Evolutionary conservation across 2,113 vertebrate genomes (phyloP).

Genomic region (Silurus meridionalis): DNA sequence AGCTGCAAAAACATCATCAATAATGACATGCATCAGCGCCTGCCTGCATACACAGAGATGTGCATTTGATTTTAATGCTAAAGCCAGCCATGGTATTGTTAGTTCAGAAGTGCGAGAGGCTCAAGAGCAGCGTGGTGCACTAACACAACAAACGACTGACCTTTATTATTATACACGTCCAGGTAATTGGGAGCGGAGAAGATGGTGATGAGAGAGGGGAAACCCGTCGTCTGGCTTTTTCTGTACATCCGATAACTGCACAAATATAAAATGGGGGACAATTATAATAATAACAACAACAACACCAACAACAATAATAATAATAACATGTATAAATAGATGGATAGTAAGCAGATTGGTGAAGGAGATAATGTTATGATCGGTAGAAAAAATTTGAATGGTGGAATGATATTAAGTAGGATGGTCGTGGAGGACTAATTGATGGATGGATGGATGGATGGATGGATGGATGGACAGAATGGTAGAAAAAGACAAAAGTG

Average conservation of each 20-base stretch:
- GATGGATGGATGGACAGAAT: too few species aligned
- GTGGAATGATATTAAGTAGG: not conserved
- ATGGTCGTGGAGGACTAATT: not conserved
- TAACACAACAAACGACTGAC: slow-evolving; percentile 53
- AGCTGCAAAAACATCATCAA: slow-evolving; percentile 58
- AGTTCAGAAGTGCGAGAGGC: not conserved
- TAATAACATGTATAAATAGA: not conserved
- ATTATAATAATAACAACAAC: not conserved
- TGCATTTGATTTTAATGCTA: not conserved
- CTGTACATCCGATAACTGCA: slow-evolving; percentile 81
- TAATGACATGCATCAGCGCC: not conserved
- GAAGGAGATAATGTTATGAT: not conserved
- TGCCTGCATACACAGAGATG: not conserved
- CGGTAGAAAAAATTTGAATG: not conserved
- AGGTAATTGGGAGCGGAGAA: slow-evolving; percentile 83
- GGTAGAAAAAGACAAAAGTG: too few species aligned
- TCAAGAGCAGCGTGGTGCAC: not conserved
- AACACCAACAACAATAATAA: not conserved
- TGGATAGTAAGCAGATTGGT: not conserved
- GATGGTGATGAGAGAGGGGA: slow-evolving; percentile 82
- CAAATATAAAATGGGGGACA: slow-evolving; percentile 32
- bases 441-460: not conserved
- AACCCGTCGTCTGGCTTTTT: slow-evolving; percentile 82
- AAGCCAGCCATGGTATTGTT: not conserved
- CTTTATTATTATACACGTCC: slow-evolving; percentile 84